A percentile compares a stretch with the other conserved stretches of the same genome.
phyloP scores from a whole-genome alignment of 2,888 invertebrate species.

The Polydrusus cervinus region DNA sequence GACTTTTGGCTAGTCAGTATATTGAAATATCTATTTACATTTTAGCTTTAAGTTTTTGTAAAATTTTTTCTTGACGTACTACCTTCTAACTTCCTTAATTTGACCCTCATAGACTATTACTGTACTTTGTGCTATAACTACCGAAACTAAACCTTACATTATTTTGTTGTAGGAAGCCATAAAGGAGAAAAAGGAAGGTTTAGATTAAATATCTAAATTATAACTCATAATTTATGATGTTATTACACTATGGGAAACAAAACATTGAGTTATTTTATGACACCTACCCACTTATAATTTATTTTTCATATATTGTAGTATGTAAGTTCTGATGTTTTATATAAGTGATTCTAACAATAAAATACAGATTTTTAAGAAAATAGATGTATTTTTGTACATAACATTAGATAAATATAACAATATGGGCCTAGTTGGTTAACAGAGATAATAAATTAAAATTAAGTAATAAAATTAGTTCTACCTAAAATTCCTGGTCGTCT shows the following conservation, averaged over 20 bases:
- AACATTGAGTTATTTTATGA: no score
- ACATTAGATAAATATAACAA: slow-evolving; percentile 37
- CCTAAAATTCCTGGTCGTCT: slow-evolving; percentile 87
- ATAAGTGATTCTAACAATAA: slow-evolving; percentile 31
- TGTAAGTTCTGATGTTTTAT: background rate
- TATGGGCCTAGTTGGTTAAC: slow-evolving; percentile 26
- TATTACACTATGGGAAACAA: no score
- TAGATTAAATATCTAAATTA: slow-evolving; percentile 75
- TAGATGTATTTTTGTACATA: slow-evolving; percentile 48
- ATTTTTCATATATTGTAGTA: background rate
- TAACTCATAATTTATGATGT: background rate
- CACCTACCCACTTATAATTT: background rate
- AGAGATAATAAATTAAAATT: slow-evolving; percentile 39
- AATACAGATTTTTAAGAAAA: slow-evolving; percentile 39
- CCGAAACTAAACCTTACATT: background rate
- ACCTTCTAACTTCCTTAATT: no score
- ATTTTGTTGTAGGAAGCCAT: slow-evolving; percentile 84
- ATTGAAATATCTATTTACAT: no score
- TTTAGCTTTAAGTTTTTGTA: no score
- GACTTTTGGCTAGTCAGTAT: no score
- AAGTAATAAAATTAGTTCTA: slow-evolving; percentile 47
- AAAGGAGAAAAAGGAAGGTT: slow-evolving; percentile 90
- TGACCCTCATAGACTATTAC: no score
- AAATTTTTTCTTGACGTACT: no score
- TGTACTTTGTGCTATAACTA: no score